A percentile compares a stretch with the other conserved stretches of the same genome.
Conservation (phyloP, 2,888 invertebrate species). For the Piscicola geometra region DNA sequence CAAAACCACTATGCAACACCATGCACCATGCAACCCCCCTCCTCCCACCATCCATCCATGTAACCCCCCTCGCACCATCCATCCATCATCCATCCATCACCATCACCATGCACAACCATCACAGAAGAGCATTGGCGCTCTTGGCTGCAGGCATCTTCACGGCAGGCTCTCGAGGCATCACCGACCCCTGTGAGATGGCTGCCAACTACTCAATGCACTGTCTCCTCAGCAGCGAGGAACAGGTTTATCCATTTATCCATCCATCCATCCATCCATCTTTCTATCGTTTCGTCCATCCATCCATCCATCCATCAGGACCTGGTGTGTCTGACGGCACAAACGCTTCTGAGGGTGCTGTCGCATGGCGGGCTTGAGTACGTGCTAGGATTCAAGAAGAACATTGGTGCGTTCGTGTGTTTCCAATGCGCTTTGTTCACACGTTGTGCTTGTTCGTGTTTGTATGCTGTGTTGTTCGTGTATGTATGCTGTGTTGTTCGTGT, state of each 20-base stretch:
- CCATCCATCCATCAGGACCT: conserved; percentile 61
- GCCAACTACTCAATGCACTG: conserved; percentile 84
- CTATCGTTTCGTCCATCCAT: too few relatives aligned
- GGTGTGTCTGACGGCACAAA: conserved; percentile 89
- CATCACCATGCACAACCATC: conserved; percentile 25
- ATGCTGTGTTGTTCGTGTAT: neutral
- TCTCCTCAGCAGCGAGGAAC: conserved; percentile 78
- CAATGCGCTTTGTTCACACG: too few relatives aligned
- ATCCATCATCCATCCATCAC: neutral
- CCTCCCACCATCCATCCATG: neutral
- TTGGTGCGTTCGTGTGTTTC: conserved; percentile 53
- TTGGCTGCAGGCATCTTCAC: conserved; percentile 88
- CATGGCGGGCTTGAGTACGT: conserved; percentile 91
- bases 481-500: too few relatives aligned
- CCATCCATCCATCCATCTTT: too few relatives aligned
- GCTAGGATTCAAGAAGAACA: conserved; percentile 64
- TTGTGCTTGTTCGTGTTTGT: neutral
- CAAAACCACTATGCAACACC: too few relatives aligned
- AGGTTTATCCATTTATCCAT: conserved; percentile 47
- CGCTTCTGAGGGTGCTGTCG: conserved; percentile 74
- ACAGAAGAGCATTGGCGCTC: conserved; percentile 77
- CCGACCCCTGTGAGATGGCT: conserved; percentile 78
- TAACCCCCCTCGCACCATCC: too few relatives aligned
- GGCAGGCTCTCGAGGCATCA: conserved; percentile 75
- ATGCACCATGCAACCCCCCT: neutral